Conservation (phyloP, 2,797 vertebrate genomes). For the Kryptopterus vitreolus region DNA sequence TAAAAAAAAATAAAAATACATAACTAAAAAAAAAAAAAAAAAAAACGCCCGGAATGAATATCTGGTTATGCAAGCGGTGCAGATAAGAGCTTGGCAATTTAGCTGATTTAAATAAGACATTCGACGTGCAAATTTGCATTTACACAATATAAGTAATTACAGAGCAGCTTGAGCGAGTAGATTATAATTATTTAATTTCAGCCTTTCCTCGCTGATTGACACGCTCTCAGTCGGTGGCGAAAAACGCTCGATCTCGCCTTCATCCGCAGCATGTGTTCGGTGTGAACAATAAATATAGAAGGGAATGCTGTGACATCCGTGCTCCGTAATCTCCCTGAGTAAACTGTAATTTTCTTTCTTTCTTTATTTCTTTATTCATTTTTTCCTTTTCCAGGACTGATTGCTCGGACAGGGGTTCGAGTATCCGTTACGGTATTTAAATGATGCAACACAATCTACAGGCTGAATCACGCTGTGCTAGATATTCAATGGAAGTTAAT, state of each 20-base stretch:
- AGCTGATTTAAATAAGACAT: slow-evolving; percentile 60
- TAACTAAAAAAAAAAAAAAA: background rate
- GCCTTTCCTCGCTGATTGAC: slow-evolving; percentile 51
- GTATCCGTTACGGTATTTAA: background rate
- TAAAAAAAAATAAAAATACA: background rate
- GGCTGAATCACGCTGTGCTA: background rate
- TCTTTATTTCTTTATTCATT: no score
- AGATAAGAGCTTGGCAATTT: slow-evolving; percentile 47
- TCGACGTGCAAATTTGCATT: slow-evolving; percentile 59
- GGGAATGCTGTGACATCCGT: background rate
- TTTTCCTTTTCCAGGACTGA: slow-evolving; percentile 4
- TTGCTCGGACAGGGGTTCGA: background rate
- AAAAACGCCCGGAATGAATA: slow-evolving; percentile 3
- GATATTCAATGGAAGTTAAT: slow-evolving; percentile 24
- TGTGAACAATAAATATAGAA: slow-evolving; percentile 43
- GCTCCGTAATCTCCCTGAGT: background rate
- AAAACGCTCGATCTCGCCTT: slow-evolving; percentile 5
- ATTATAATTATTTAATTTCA: slow-evolving; percentile 58
- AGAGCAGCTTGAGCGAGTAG: slow-evolving; percentile 47
- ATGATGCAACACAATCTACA: slow-evolving; percentile 14
- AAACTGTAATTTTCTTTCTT: background rate
- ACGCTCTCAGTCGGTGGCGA: slow-evolving; percentile 29
- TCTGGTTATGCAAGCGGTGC: slow-evolving; percentile 6
- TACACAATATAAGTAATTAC: slow-evolving; percentile 67
- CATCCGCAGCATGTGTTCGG: slow-evolving; percentile 18